Base-by-base conservation (phyloP, 92 coral and sea anemone species). In the Micromussa lordhowensis region DNA sequence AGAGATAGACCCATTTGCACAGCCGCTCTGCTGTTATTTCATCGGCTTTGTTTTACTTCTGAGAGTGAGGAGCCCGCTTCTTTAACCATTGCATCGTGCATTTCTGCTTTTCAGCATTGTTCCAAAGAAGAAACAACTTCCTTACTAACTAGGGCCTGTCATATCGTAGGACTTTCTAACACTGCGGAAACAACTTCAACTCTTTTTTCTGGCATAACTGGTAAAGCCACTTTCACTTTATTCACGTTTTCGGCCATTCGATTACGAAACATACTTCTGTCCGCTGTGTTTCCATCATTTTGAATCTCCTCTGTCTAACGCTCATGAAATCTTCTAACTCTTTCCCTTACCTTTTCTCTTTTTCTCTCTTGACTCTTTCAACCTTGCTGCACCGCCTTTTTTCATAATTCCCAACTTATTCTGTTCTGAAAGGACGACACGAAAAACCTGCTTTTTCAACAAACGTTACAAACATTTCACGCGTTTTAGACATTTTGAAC, bases 141-240 rank as follows among this genome's bases (percentile, higher is more conserved):
- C 19, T 58, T 59, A 29, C 16, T 59, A 49, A 36, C 53, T 11
- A 88, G 64, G 58, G 83, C 76, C 48, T 77, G 22, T 63, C 75
- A 77, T 75, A 75, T 73, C 28, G 87, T 51, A 30, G 91, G 59
- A 59, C 87, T 88, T 15, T 78, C 64, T 74, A 88, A 78, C 48
- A 88, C 26, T 64, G 77, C 28, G 28, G 68, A 59, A 24, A 88
- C 77, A 26, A 88, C 82, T 31, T 77, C 87, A 16, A 31, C 30
- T 51, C 61, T 82, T 48, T 76, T 75, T n/a, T 68, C 35, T 3
- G 77, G 88, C 15, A 38, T 73, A 64, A 24, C 57, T 73, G 91
- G 83, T 48, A 88, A 78, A 61, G 22, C 77, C 28, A 48, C 64
- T 54, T 78, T 84, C 5, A 71, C 92, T 30, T 63, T 40, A 22